phyloP scores from a whole-genome alignment of 2,888 invertebrate species.

The Torymus texanus region DNA sequence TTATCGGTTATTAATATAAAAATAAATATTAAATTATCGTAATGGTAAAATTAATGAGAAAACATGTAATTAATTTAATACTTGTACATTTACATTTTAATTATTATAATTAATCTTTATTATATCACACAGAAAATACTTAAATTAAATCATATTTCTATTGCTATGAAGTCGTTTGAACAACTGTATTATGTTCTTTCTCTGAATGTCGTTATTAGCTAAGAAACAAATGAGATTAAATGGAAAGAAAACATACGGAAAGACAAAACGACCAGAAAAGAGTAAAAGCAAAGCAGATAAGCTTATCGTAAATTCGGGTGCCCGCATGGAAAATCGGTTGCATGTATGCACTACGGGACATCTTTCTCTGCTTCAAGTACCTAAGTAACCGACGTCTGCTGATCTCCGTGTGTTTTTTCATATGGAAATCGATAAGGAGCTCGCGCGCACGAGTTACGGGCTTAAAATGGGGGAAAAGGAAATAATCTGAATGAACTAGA shows the following conservation, averaged over 20 bases:
- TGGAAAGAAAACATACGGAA: conserved; percentile 4
- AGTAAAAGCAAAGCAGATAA: conserved; percentile 30
- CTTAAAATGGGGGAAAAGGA: neutral
- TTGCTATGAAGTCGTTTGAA: neutral
- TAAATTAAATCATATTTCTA: no score
- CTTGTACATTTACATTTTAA: no score
- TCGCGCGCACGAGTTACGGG: no score
- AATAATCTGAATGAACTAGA: neutral
- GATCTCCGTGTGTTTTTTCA: conserved; percentile 5
- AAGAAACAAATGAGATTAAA: conserved; percentile 24
- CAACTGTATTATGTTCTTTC: conserved; percentile 1
- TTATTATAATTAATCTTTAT: no score
- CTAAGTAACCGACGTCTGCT: neutral
- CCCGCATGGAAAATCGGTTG: neutral
- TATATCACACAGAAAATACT: no score
- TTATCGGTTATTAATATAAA: no score
- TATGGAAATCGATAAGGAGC: conserved; percentile 26
- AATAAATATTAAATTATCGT: no score
- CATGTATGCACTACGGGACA: neutral
- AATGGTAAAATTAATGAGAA: no score
- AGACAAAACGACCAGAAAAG: neutral
- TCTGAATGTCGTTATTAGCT: neutral
- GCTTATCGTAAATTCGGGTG: conserved; percentile 28
- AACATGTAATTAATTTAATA: no score
- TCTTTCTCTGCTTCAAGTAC: neutral